phyloP scores from a whole-genome alignment of 2,888 invertebrate genomes.

The Lochmaea capreae region DNA sequence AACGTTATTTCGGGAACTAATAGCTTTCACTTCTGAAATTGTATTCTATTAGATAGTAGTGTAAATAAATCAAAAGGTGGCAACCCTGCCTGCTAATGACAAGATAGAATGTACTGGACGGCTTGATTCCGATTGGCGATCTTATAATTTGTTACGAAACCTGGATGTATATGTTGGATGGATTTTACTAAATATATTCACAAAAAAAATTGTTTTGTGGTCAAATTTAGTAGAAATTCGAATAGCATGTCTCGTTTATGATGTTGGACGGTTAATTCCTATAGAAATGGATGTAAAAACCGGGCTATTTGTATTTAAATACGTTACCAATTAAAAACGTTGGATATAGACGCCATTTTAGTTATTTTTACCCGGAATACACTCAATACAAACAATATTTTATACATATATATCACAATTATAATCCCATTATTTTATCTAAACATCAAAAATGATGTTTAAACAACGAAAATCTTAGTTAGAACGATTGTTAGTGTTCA shows the following conservation, averaged over 20 bases:
- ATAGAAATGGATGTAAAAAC: conserved; percentile 24
- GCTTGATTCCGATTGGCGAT: too few relatives aligned
- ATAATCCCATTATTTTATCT: conserved; percentile 31
- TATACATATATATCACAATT: conserved; percentile 25
- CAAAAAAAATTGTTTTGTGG: not conserved
- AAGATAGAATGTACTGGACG: too few relatives aligned
- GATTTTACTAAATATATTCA: not conserved
- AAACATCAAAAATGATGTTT: too few relatives aligned
- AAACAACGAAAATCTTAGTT: not conserved
- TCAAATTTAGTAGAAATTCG: too few relatives aligned
- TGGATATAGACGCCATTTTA: not conserved
- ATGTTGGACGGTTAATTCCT: conserved; percentile 27
- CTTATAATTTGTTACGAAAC: not conserved
- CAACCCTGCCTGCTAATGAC: too few relatives aligned
- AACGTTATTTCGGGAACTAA: too few relatives aligned
- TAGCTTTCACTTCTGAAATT: too few relatives aligned
- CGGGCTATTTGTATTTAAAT: not conserved
- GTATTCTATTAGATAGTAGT: too few relatives aligned
- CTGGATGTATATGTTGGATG: not conserved
- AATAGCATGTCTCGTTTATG: not conserved
- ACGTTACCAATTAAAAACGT: not conserved
- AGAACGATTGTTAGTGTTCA: too few relatives aligned
- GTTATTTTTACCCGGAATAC: too few relatives aligned
- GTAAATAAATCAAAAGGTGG: too few relatives aligned
- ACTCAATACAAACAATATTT: not conserved